Evolutionary conservation across 1,140 invertebrate species (phyloP).

Genomic region (Lasaia peninsularis): DNA sequence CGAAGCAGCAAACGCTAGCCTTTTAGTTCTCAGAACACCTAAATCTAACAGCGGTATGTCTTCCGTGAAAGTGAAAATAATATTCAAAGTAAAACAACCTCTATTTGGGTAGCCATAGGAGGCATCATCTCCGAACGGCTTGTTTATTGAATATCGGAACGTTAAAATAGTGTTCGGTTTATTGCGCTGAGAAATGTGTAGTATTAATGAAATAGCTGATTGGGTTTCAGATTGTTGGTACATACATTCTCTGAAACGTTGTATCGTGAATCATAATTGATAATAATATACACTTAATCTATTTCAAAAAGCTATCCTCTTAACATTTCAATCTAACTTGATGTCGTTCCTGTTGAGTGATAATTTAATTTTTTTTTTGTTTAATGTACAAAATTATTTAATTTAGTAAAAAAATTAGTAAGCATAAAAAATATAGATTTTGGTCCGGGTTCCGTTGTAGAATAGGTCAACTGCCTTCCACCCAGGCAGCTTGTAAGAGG

Average conservation of each 20-base stretch:
- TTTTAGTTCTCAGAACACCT: constrained; percentile 51
- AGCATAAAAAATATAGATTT: too few species aligned
- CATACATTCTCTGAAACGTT: constrained; percentile 14
- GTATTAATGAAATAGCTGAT: constrained; percentile 40
- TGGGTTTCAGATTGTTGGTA: constrained; percentile 7
- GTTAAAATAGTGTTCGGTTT: constrained; percentile 34
- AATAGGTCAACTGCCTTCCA: too few species aligned
- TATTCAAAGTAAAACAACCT: constrained; percentile 28
- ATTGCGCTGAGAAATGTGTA: constrained; percentile 35
- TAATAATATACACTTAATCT: not conserved
- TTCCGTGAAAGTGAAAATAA: constrained; percentile 44
- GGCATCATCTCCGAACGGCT: not conserved
- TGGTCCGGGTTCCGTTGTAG: too few species aligned
- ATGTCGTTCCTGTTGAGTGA: too few species aligned
- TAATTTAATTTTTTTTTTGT: too few species aligned
- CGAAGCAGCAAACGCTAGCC: constrained; percentile 44
- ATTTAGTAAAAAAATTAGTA: too few species aligned
- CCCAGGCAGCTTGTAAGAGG: too few species aligned
- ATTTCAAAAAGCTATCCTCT: too few species aligned
- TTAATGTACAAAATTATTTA: too few species aligned
- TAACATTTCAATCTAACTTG: too few species aligned
- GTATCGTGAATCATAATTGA: constrained; percentile 4
- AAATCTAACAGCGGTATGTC: constrained; percentile 53
- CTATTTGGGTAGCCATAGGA: constrained; percentile 27
- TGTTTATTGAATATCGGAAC: constrained; percentile 24